Evolutionary conservation across 2,113 vertebrate species (phyloP), one percentile per base, ranked within the genome.

Genomic region (Heloderma charlesbogerti): DNA sequence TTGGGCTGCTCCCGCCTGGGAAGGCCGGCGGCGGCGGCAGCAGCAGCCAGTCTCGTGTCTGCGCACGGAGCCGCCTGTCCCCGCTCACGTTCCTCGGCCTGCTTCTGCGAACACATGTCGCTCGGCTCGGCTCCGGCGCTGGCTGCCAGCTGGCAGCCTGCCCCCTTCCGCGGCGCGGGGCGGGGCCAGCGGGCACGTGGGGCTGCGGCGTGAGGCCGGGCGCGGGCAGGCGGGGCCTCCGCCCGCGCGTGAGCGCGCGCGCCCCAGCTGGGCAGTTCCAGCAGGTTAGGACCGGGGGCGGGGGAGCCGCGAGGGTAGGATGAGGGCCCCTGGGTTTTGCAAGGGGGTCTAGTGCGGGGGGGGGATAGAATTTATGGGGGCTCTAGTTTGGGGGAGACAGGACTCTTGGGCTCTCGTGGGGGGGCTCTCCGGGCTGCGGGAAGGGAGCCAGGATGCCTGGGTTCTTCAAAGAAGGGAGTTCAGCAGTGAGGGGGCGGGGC

Each of bases 81-180:
- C 79, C n/a, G 40, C 90, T 80, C 85, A 81, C 85, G 78, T 74
- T 60, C 71, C 90, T 43, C 16, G 63, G 43, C 85, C 78, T 83
- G 82, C 63, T 77, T 85, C 87, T 77, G 75, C 88, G 75, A 89
- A 60, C 86, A 88, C 86, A 89, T 84, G 71, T 67, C 82, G 81
- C 86, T 43, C 3, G 87, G 84, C 87, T 79, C 86, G 78, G 90
- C 88, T 37, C 75, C 69, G 75, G 48, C 29, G 27, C n/a, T 43
- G 8, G 77, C 82, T 80, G 87, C 88, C 88, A 74, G 88, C 87
- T 77, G 91, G 90, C 88, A 80, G 87, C 90, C 89, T 63, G 91
- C 69, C 90, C 81, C 86, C 86, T 83, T 48, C 85, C 90, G 86
- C 86, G 74, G 88, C 37, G 81, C 92, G 79, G 89, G 75, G 83